Conservation (phyloP, 2,888 invertebrate genomes). For the Antheraea assamensis region DNA sequence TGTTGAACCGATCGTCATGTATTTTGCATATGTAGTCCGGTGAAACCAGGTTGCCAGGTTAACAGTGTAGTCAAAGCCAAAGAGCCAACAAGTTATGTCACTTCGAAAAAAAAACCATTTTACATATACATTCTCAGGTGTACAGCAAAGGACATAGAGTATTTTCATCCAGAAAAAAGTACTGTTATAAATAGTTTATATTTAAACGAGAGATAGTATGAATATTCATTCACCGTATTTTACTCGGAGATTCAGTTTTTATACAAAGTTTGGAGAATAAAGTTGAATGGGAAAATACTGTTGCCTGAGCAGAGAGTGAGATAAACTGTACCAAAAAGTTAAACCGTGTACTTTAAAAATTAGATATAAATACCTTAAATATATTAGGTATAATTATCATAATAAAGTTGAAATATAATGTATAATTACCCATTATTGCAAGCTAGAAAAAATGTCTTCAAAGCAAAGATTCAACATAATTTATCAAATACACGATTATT, state of each 20-base stretch:
- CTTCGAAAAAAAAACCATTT: no score
- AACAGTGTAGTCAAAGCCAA: no score
- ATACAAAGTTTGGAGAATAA: not conserved
- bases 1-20: no score
- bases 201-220: not conserved
- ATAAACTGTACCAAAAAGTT: not conserved
- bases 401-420: no score
- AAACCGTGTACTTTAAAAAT: not conserved
- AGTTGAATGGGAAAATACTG: not conserved
- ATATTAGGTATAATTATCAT: not conserved
- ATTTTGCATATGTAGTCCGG: no score
- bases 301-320: not conserved
- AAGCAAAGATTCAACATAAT: not conserved
- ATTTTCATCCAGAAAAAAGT: no score
- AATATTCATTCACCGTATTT: not conserved
- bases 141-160: no score
- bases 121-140: no score
- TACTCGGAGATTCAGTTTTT: not conserved
- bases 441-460: not conserved
- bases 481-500: not conserved
- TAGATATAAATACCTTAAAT: not conserved
- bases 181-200: no score
- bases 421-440: no score
- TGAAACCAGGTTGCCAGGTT: no score
- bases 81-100: no score